Evolutionary conservation across 2,797 vertebrate species (phyloP).

Genomic region (Ciconia nigra): DNA sequence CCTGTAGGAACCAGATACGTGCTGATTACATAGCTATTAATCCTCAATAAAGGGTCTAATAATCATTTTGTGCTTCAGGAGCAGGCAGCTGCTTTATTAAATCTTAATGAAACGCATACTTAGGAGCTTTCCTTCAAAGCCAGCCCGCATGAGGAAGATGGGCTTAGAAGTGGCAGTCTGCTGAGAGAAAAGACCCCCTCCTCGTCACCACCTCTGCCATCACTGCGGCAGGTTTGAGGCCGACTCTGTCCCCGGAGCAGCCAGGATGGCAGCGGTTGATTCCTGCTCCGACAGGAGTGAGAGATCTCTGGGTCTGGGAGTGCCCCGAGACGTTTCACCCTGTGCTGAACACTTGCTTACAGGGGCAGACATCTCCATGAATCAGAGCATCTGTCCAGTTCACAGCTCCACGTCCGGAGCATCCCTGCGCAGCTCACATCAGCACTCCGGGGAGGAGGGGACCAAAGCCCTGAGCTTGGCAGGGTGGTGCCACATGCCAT

Average conservation of each 20-base stretch:
- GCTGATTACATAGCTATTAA: constrained; percentile 70
- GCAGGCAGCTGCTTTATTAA: constrained; percentile 65
- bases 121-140: constrained; percentile 57
- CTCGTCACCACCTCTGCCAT: not conserved
- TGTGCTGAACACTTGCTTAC: not conserved
- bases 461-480: not conserved
- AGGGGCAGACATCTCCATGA: rapidly evolving
- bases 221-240: rapidly evolving
- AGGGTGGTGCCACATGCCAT: not conserved
- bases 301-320: not conserved
- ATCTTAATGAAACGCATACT: constrained; percentile 67
- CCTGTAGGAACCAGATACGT: constrained; percentile 63
- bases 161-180: constrained; percentile 32
- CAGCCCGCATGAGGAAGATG: not conserved
- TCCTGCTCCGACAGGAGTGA: not conserved
- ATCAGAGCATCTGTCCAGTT: not conserved
- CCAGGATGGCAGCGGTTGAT: rapidly evolving
- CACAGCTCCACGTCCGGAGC: not conserved
- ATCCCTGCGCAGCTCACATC: not conserved
- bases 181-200: constrained; percentile 17
- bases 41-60: constrained; percentile 66
- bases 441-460: not conserved
- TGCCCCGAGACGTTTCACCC: rapidly evolving
- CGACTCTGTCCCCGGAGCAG: rapidly evolving
- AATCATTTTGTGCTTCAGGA: constrained; percentile 61